Conservation (phyloP, 2,888 invertebrate genomes). For the Hirtodrosophila alboralis region DNA sequence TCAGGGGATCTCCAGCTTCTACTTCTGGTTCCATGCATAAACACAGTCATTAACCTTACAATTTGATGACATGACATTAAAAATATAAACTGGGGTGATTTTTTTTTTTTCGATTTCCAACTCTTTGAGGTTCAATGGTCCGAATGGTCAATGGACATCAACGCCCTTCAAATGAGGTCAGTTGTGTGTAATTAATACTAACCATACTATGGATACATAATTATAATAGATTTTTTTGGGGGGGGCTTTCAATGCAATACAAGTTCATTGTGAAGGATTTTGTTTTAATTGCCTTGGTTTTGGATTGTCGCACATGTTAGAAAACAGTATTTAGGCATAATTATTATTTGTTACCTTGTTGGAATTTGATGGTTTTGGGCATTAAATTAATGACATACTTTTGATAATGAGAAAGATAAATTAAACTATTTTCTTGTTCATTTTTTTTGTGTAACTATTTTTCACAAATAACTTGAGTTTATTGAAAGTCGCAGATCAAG, state of each 20-base stretch:
- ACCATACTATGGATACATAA: conserved; percentile 26
- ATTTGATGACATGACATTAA: conserved; percentile 53
- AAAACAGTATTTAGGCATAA: conserved; percentile 12
- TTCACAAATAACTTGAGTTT: no score
- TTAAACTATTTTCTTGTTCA: neutral
- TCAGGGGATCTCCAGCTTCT: conserved; percentile 45
- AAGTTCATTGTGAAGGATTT: conserved; percentile 73
- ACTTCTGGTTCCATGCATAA: conserved; percentile 27
- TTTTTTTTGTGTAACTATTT: no score
- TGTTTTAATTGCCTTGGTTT: conserved; percentile 9
- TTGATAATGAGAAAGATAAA: conserved; percentile 19
- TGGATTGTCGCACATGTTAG: conserved; percentile 5
- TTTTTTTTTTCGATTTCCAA: conserved; percentile 28
- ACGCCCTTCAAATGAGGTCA: conserved; percentile 71
- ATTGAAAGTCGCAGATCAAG: no score
- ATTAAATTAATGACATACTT: conserved; percentile 30
- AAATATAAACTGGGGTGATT: conserved; percentile 42
- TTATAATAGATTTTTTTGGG: conserved; percentile 32
- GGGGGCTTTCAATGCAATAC: conserved; percentile 33
- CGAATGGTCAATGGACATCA: conserved; percentile 68
- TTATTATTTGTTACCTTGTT: conserved; percentile 21
- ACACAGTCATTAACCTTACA: conserved; percentile 72
- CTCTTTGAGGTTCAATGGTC: conserved; percentile 64
- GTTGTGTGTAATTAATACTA: conserved; percentile 43
- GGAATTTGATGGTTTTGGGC: neutral